Conservation (phyloP, 2,797 vertebrate genomes). For the Salarias fasciatus region DNA sequence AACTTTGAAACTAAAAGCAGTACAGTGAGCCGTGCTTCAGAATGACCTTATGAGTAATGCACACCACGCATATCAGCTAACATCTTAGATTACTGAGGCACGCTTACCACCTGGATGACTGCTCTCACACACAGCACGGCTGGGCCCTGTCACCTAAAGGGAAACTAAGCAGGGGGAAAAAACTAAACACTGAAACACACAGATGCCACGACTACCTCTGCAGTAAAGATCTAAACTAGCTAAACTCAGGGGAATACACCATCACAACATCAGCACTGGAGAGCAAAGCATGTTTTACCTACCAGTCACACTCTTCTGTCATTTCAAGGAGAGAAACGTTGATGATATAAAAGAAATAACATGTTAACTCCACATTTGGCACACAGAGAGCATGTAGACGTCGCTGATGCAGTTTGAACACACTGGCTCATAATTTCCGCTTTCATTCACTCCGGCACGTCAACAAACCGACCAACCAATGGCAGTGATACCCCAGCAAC, state of each 20-base stretch:
- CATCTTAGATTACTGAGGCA: conserved; percentile 76
- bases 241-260: background rate
- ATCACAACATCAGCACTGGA: no score
- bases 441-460: conserved; percentile 54
- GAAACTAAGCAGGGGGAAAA: background rate
- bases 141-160: conserved; percentile 13
- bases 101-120: conserved; percentile 75
- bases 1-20: conserved; percentile 21
- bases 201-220: conserved; percentile 23
- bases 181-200: background rate
- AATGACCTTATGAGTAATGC: conserved; percentile 63
- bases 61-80: conserved; percentile 71
- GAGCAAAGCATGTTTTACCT: conserved; percentile 45
- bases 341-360: conserved; percentile 13
- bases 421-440: conserved; percentile 67
- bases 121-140: conserved; percentile 34
- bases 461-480: conserved; percentile 28
- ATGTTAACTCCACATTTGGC: conserved; percentile 45
- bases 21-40: conserved; percentile 60
- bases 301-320: conserved; percentile 59
- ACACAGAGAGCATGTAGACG: conserved; percentile 13
- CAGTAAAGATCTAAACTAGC: conserved; percentile 5
- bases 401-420: conserved; percentile 17
- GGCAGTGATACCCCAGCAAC: conserved; percentile 36
- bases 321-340: conserved; percentile 11